These are phyloP conservation scores for Meandrusa payeni DNA, from an alignment of 2,888 invertebrate species.

Conservation along the genomic window DNA sequence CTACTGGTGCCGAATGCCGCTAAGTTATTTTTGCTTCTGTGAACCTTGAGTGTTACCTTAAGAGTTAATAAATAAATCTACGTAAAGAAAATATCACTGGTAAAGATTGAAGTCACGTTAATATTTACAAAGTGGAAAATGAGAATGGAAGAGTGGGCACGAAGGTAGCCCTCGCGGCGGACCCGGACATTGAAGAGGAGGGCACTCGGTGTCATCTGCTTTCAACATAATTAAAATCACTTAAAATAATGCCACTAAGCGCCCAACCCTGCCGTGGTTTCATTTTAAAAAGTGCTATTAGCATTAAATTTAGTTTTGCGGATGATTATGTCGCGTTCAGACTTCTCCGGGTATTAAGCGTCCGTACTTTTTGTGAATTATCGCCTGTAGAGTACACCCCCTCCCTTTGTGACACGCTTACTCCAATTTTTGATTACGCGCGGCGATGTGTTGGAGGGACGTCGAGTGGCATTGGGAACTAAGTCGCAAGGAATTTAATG, in stretches of 20 bases:
- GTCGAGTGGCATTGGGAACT: constrained; percentile 33
- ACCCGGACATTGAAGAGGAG: constrained; percentile 74
- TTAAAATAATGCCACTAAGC: constrained; percentile 78
- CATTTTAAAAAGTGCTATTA: constrained; percentile 79
- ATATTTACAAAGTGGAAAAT: constrained; percentile 39
- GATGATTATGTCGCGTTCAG: constrained; percentile 77
- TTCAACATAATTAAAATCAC: constrained; percentile 81
- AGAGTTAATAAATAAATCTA: too few species aligned
- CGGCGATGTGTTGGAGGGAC: constrained; percentile 44
- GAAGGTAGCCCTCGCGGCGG: constrained; percentile 25
- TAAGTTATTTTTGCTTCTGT: too few species aligned
- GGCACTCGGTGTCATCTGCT: constrained; percentile 76
- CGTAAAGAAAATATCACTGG: too few species aligned
- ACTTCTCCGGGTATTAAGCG: constrained; percentile 66
- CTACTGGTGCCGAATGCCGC: too few species aligned
- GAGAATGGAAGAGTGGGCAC: constrained; percentile 41
- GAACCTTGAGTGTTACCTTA: too few species aligned
- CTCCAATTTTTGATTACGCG: constrained; percentile 61
- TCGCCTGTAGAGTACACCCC: constrained; percentile 62
- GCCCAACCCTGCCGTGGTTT: constrained; percentile 68
- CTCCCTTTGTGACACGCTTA: constrained; percentile 68
- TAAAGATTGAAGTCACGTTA: constrained; percentile 16
- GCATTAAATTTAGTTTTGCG: constrained; percentile 80
- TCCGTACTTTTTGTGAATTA: constrained; percentile 78
- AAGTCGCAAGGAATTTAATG: constrained; percentile 37